Percentiles rank a stretch among this genome's conserved stretches.
These are phyloP conservation scores for Leptopilina myrica DNA, from an alignment of 2,888 invertebrate species.

Conservation along the genomic window DNA sequence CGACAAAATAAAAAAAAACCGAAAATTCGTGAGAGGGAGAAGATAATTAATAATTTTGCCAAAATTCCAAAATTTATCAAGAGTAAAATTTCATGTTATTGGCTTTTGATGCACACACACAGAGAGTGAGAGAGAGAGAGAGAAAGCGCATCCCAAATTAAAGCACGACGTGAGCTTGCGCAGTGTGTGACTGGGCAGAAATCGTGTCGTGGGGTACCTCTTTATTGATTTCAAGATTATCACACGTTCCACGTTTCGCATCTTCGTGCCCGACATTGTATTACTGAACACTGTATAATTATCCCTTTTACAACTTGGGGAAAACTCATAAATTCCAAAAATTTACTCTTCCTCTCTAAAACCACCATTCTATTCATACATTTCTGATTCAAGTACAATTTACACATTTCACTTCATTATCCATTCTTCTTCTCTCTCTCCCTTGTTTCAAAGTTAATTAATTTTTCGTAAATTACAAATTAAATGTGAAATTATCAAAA, in stretches of 20 bases:
- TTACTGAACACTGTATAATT: slow-evolving; percentile 58
- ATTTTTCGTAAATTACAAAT: no score
- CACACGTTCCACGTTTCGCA: slow-evolving; percentile 64
- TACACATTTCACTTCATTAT: no score
- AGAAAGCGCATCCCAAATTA: slow-evolving; percentile 58
- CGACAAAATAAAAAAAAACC: no score
- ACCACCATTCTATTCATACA: no score
- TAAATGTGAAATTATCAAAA: no score
- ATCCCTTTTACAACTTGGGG: slow-evolving; percentile 39
- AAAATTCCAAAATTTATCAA: background rate
- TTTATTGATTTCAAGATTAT: slow-evolving; percentile 75
- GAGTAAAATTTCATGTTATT: slow-evolving; percentile 14
- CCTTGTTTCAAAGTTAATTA: no score
- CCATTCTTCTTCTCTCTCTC: no score
- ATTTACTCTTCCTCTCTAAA: background rate
- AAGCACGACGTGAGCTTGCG: slow-evolving; percentile 59
- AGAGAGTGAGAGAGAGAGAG: no score
- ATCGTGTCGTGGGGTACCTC: slow-evolving; percentile 65
- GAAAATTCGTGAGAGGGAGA: no score
- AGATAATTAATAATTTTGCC: background rate
- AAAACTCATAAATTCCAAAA: slow-evolving; percentile 9
- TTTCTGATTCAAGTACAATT: no score
- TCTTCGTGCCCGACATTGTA: slow-evolving; percentile 64
- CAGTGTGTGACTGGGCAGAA: slow-evolving; percentile 58
- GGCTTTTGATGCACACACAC: slow-evolving; percentile 15